Base-by-base conservation (phyloP, 2,888 invertebrate species). In the Bibio marci region DNA sequence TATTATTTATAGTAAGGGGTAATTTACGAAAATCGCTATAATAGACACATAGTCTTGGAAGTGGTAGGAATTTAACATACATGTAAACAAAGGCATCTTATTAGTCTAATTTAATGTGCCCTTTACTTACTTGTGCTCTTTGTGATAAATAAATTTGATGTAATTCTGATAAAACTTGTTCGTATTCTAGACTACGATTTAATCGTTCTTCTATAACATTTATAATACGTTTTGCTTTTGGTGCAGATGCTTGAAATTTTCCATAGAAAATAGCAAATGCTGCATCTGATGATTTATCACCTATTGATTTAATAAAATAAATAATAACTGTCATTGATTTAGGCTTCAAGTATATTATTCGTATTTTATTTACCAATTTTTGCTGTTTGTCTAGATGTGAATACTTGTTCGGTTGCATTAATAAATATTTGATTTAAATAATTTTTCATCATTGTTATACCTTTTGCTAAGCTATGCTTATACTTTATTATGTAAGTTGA, bases 181-280 rank as follows among this genome's bases (percentile, higher is more conserved):
- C 70, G 57, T 65, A 90, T 71, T 87, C 86, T 30, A 73, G 65
- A 54, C 76, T 76, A 43, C 67, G 71, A 37, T 76, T 74, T 0
- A 78, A 67, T 39, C 90, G 70, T 2, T 70, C 65, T 59, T 95
- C 94, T 19, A 95, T 69, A 50, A 90, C 76, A 43, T 76, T 72
- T 32, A 92, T 78, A 8, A 95, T 71, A 42, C 76, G 71, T 50
- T 75, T 81, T 2, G 92, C 70, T 55, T 87, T 82, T 0, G 81
- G 77, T 0, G 94, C 80, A n/a, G 86, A 81, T 0, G 87, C 81
- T 57, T 92, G 86, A 57, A 95, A 97, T 62, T 91, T 88, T 1
- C 94, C 94, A 54, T 95, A 97, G 54, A 88, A 94, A 27, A 73
- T 74, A 35, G 80, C 90, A 65, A 75, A 83, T 25, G 80, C 76